phyloP scores from a whole-genome alignment of 2,888 invertebrate genomes.

The Netelia inedita region DNA sequence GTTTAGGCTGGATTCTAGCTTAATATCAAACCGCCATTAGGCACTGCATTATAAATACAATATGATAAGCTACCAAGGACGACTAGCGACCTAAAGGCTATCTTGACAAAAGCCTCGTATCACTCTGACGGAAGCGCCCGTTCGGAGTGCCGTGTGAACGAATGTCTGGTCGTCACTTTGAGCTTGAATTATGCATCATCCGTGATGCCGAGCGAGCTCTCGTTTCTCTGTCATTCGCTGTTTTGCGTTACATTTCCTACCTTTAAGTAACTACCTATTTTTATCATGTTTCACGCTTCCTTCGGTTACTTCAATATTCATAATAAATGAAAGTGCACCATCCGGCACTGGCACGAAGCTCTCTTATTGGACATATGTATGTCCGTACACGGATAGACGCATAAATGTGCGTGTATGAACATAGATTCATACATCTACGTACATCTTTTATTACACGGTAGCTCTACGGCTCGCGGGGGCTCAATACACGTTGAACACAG shows the following conservation, averaged over 20 bases:
- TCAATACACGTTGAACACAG: slow-evolving; percentile 11
- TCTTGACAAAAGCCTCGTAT: too few relatives aligned
- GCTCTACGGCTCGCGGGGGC: too few relatives aligned
- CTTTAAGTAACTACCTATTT: slow-evolving; percentile 13
- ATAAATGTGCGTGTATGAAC: neutral
- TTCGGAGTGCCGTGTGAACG: slow-evolving; percentile 36
- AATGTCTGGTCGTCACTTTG: slow-evolving; percentile 63
- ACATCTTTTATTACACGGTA: too few relatives aligned
- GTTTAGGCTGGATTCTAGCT: too few relatives aligned
- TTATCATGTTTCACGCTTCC: slow-evolving; percentile 38
- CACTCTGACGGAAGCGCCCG: neutral
- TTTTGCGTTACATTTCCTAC: slow-evolving; percentile 2
- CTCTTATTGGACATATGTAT: slow-evolving; percentile 36
- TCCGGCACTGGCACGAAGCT: slow-evolving; percentile 63
- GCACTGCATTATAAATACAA: too few relatives aligned
- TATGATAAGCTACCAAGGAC: too few relatives aligned
- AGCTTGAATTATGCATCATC: slow-evolving; percentile 64
- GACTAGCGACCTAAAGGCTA: too few relatives aligned
- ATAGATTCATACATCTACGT: neutral
- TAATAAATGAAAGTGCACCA: slow-evolving; percentile 73
- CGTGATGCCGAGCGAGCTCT: slow-evolving; percentile 51
- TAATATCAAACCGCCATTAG: too few relatives aligned
- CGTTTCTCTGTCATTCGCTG: slow-evolving; percentile 38
- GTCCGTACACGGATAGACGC: neutral
- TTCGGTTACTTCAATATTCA: slow-evolving; percentile 72